A percentile compares a stretch with the other conserved stretches of the same genome.
Conservation (phyloP, 2,888 invertebrate genomes). For the Matsumyia berberina region DNA sequence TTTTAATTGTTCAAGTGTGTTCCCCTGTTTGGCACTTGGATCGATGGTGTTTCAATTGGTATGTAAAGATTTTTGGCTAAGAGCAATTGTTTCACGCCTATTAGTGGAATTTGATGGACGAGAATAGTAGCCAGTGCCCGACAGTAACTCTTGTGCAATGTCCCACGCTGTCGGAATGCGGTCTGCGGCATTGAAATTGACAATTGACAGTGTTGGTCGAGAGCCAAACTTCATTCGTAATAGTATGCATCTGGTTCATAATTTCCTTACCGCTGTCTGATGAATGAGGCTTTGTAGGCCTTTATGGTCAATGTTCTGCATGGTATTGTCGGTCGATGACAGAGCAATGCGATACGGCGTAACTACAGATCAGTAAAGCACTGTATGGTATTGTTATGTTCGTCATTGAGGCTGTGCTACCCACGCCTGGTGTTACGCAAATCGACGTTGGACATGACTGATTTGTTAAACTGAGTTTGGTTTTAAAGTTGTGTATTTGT, state of each 20-base stretch:
- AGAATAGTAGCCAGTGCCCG: constrained; percentile 11
- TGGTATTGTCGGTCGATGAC: neutral
- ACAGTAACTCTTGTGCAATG: constrained; percentile 56
- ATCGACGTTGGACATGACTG: neutral
- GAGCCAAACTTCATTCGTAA: constrained; percentile 57
- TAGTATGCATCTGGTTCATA: constrained; percentile 68
- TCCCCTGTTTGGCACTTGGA: constrained; percentile 1
- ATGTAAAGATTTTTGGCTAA: constrained; percentile 6
- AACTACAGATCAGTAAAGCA: neutral
- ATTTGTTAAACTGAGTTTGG: neutral
- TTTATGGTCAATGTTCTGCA: constrained; percentile 31
- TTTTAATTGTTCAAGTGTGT: neutral
- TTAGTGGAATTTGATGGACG: constrained; percentile 62
- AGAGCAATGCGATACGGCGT: neutral
- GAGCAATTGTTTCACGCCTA: constrained; percentile 45
- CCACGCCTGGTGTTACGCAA: neutral
- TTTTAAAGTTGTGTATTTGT: too few species aligned
- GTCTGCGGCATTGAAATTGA: constrained; percentile 64
- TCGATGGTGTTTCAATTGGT: constrained; percentile 27
- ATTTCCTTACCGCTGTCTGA: constrained; percentile 32
- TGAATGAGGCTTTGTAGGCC: constrained; percentile 38
- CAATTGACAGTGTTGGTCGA: constrained; percentile 56
- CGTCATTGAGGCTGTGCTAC: neutral
- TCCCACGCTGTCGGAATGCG: constrained; percentile 73
- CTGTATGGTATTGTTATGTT: neutral